These are phyloP conservation scores for Drosophila birchii DNA, from an alignment of 2,888 invertebrate species.

Conservation along the genomic window DNA sequence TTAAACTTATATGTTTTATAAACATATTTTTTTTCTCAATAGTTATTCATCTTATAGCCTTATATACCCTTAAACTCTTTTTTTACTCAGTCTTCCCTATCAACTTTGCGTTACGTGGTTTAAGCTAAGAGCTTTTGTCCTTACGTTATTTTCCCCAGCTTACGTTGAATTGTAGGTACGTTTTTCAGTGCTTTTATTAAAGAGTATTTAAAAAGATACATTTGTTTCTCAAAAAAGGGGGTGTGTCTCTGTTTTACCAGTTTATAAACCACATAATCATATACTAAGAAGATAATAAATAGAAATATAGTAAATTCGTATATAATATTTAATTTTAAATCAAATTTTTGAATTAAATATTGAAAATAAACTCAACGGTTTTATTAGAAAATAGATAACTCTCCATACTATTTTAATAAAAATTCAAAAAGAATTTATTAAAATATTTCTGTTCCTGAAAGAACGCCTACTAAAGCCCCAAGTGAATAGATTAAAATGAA, in stretches of 20 bases:
- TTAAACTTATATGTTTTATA: too few species aligned
- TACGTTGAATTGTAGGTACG: conserved; percentile 3
- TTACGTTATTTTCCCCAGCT: conserved; percentile 14
- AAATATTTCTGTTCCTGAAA: background rate
- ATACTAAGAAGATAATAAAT: background rate
- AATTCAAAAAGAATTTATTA: background rate
- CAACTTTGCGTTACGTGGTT: conserved; percentile 12
- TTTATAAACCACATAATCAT: background rate
- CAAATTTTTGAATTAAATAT: background rate
- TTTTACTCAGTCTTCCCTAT: background rate
- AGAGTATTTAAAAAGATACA: conserved; percentile 4
- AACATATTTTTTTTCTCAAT: too few species aligned
- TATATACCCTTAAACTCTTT: conserved; percentile 12
- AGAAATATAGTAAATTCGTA: too few species aligned
- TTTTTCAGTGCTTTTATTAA: conserved; percentile 7
- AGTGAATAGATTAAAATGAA: background rate
- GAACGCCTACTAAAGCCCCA: background rate
- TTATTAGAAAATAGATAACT: background rate
- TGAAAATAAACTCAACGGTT: background rate
- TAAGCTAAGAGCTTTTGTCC: conserved; percentile 19
- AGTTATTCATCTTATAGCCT: background rate
- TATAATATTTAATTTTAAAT: too few species aligned
- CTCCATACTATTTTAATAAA: background rate
- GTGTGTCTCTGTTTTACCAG: conserved; percentile 11
- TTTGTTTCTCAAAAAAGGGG: conserved; percentile 17